These are phyloP conservation scores for Clivina fossor DNA, from an alignment of 2,888 invertebrate species.

Conservation along the genomic window DNA sequence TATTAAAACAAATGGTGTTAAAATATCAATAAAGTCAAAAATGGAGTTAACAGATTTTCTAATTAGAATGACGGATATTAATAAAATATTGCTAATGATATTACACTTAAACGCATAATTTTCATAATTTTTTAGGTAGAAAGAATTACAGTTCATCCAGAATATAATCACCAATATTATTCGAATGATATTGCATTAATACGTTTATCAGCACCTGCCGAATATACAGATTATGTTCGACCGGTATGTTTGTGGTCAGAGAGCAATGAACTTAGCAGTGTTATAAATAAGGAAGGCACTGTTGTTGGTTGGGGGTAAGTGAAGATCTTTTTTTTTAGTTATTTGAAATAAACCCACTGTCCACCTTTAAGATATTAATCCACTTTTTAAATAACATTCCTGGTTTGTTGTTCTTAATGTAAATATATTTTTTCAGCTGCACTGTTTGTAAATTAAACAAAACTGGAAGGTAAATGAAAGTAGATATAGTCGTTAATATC, in stretches of 20 bases:
- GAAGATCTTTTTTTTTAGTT: not conserved
- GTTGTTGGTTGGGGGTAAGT: slow-evolving; percentile 29
- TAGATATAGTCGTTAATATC: too few relatives aligned
- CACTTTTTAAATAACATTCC: not conserved
- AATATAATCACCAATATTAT: slow-evolving; percentile 47
- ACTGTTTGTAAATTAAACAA: not conserved
- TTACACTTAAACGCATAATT: not conserved
- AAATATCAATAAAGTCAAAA: too few relatives aligned
- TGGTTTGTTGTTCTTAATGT: not conserved
- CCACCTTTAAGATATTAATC: too few relatives aligned
- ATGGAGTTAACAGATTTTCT: too few relatives aligned
- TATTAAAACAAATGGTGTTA: too few relatives aligned
- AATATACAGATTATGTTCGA: slow-evolving; percentile 49
- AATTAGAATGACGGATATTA: too few relatives aligned
- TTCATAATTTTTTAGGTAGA: slow-evolving; percentile 22
- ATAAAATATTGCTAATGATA: too few relatives aligned
- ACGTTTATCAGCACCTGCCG: slow-evolving; percentile 43
- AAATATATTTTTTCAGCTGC: slow-evolving; percentile 8
- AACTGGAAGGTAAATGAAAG: slow-evolving; percentile 4
- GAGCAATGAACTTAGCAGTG: slow-evolving; percentile 37
- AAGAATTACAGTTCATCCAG: slow-evolving; percentile 46
- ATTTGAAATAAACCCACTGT: not conserved
- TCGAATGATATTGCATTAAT: slow-evolving; percentile 49
- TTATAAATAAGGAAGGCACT: slow-evolving; percentile 44
- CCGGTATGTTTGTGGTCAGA: slow-evolving; percentile 50